phyloP scores from a whole-genome alignment of 2,113 vertebrate genomes.

The Willisornis vidua region DNA sequence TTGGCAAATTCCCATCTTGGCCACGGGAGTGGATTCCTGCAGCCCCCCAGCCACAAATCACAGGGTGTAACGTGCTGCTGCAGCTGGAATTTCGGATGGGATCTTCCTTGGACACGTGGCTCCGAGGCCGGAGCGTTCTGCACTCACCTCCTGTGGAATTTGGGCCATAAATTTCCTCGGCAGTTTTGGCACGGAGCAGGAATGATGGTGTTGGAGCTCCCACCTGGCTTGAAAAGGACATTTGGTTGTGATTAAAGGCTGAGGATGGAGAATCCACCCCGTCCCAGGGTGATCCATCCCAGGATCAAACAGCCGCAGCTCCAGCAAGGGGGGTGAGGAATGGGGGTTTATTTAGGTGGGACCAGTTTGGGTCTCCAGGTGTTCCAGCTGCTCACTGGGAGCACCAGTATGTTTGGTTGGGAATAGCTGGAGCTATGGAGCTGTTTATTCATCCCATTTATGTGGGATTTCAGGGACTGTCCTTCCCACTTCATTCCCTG shows the following conservation, averaged over 20 bases:
- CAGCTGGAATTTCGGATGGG: fast-evolving
- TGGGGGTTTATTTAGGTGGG: background rate
- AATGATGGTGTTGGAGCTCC: background rate
- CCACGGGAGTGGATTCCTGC: background rate
- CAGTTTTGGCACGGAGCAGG: background rate
- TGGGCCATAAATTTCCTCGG: background rate
- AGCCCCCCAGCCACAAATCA: too few relatives aligned
- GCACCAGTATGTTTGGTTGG: background rate
- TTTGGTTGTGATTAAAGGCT: background rate
- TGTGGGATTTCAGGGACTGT: background rate
- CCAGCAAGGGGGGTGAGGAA: background rate
- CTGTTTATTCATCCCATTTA: background rate
- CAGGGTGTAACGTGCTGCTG: fast-evolving
- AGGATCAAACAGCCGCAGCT: fast-evolving
- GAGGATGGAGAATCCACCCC: background rate
- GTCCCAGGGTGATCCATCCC: fast-evolving
- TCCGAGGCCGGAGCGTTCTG: fast-evolving
- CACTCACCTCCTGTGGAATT: background rate
- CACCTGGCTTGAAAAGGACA: background rate
- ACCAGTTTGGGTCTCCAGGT: background rate
- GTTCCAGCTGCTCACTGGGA: background rate
- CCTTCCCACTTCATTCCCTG: background rate
- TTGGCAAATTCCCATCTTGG: background rate
- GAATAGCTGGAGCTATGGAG: background rate
- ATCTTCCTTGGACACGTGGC: background rate